Evolutionary conservation across 2,888 invertebrate genomes (phyloP).

Genomic region (Meteorus cinctellus): DNA sequence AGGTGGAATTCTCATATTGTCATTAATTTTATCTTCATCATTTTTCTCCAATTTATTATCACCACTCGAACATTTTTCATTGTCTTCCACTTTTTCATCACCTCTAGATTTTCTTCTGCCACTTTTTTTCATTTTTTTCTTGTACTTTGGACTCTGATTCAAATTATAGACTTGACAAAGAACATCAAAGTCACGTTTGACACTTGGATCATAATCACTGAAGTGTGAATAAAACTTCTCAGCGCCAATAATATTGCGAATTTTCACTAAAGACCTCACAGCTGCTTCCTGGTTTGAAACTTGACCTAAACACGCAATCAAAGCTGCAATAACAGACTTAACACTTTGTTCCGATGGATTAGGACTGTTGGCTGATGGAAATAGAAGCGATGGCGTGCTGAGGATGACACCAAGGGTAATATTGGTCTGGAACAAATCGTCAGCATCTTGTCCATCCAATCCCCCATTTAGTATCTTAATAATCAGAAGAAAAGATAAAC

Average conservation of each 20-base stretch:
- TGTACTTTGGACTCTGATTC: constrained; percentile 38
- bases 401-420: constrained; percentile 71
- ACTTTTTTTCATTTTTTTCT: constrained; percentile 31
- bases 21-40: not conserved
- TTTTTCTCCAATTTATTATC: not conserved
- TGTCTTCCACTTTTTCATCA: constrained; percentile 55
- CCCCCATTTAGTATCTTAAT: constrained; percentile 47
- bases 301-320: constrained; percentile 74
- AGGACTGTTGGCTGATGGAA: constrained; percentile 63
- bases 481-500: not conserved
- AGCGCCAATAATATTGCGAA: constrained; percentile 81
- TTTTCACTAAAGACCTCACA: constrained; percentile 80
- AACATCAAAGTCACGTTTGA: constrained; percentile 77
- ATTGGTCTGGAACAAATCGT: constrained; percentile 70
- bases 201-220: constrained; percentile 72
- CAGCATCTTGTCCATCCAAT: constrained; percentile 58
- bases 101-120: constrained; percentile 54
- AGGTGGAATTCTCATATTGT: constrained; percentile 56
- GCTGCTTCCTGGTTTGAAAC: constrained; percentile 79
- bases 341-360: constrained; percentile 60
- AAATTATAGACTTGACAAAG: constrained; percentile 78
- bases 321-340: constrained; percentile 65
- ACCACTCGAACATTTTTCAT: not conserved
- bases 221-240: constrained; percentile 78
- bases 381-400: constrained; percentile 70